phyloP scores from a whole-genome alignment of 2,797 vertebrate genomes.

The Mycteria americana region DNA sequence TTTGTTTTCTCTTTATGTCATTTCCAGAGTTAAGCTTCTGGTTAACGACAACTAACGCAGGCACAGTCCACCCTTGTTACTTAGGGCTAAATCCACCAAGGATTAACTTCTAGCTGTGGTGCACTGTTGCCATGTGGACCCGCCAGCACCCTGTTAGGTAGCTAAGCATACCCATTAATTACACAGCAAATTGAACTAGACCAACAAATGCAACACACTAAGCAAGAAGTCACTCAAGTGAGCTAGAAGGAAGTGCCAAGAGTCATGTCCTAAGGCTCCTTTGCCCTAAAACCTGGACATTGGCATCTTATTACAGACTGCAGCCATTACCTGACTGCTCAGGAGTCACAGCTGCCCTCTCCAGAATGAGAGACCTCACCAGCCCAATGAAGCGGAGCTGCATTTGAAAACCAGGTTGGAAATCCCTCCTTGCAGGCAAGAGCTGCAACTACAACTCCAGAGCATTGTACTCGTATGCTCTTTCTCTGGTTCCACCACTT shows the following conservation, averaged over 20 bases:
- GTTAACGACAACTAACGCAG: neutral
- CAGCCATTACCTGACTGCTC: neutral
- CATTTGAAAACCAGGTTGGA: neutral
- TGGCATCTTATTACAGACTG: neutral
- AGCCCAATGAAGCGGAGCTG: rapidly evolving
- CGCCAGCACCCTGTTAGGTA: neutral
- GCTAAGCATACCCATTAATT: neutral
- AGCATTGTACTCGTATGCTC: rapidly evolving
- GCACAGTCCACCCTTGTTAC: neutral
- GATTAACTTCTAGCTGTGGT: neutral
- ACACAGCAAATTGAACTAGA: neutral
- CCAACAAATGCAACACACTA: neutral
- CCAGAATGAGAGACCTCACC: neutral
- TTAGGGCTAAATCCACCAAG: neutral
- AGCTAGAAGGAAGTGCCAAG: neutral
- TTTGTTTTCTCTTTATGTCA: neutral
- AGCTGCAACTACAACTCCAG: neutral
- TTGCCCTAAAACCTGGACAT: neutral
- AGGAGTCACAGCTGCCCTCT: neutral
- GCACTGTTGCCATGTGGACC: neutral
- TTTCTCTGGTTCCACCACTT: neutral
- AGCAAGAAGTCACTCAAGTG: neutral
- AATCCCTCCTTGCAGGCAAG: neutral
- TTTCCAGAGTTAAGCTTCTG: neutral
- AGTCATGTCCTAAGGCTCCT: neutral